Evolutionary conservation across 2,888 invertebrate species (phyloP).

Genomic region (Sinopyrophorus schimmeli): DNA sequence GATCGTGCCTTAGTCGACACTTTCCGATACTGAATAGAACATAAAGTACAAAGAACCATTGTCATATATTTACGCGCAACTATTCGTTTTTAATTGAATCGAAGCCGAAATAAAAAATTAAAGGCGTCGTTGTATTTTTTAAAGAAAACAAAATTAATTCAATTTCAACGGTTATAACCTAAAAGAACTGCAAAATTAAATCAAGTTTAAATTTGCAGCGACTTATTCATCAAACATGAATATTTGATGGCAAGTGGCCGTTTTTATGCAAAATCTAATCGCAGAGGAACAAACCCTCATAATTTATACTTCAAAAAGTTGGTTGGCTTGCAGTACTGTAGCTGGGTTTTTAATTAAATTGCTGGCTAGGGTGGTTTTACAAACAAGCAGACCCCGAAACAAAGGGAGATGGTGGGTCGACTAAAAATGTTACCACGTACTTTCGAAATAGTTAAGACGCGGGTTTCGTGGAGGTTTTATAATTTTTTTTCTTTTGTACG

Average conservation of each 20-base stretch:
- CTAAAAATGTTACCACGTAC: no score
- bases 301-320: slow-evolving; percentile 37
- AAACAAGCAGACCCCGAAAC: slow-evolving; percentile 20
- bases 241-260: slow-evolving; percentile 33
- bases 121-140: slow-evolving; percentile 4
- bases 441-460: slow-evolving; percentile 12
- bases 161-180: slow-evolving; percentile 10
- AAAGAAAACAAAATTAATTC: slow-evolving; percentile 4
- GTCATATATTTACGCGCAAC: no score
- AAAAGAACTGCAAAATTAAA: slow-evolving; percentile 19
- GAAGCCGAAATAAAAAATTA: neutral
- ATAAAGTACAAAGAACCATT: no score
- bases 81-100: neutral
- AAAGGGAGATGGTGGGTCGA: no score
- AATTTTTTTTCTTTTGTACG: no score
- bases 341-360: slow-evolving; percentile 32
- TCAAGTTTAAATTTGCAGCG: slow-evolving; percentile 22
- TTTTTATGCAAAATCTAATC: slow-evolving; percentile 34
- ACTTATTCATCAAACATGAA: slow-evolving; percentile 32
- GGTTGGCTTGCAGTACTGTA: slow-evolving; percentile 23
- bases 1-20: slow-evolving; percentile 35
- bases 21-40: slow-evolving; percentile 34
- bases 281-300: slow-evolving; percentile 38
- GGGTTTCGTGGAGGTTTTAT: no score
- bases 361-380: slow-evolving; percentile 22